Percentiles rank a stretch among this genome's conserved stretches.
Evolutionary conservation across 2,888 invertebrate species (phyloP).

Genomic region (Marasmarcha lunaedactyla): DNA sequence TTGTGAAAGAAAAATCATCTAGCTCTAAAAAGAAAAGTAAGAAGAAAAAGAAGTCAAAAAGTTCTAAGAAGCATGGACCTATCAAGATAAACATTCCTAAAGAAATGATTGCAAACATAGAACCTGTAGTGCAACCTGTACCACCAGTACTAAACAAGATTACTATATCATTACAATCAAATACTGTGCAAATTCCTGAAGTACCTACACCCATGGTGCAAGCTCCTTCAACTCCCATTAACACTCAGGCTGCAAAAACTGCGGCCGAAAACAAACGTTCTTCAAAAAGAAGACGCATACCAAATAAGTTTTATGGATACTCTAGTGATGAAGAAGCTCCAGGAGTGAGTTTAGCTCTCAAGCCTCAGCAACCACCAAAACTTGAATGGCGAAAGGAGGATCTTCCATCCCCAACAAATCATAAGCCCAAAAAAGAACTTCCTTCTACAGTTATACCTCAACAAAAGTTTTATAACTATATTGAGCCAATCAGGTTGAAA

Average conservation of each 20-base stretch:
- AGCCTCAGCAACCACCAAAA: constrained; percentile 73
- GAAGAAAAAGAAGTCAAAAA: constrained; percentile 69
- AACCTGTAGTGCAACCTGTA: constrained; percentile 25
- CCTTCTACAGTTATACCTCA: constrained; percentile 49
- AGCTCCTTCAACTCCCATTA: constrained; percentile 4
- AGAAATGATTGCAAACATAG: constrained; percentile 44
- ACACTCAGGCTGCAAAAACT: constrained; percentile 20
- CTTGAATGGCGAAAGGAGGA: constrained; percentile 83
- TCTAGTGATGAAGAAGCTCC: constrained; percentile 85
- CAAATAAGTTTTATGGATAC: constrained; percentile 89
- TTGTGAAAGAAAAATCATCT: constrained; percentile 60
- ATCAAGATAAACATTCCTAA: constrained; percentile 74
- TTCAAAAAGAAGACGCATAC: constrained; percentile 84
- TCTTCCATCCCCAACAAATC: constrained; percentile 68
- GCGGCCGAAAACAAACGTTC: constrained; percentile 74
- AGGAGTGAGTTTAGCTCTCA: constrained; percentile 37
- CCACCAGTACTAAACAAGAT: constrained; percentile 44
- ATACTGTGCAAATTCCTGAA: constrained; percentile 60
- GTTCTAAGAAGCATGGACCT: constrained; percentile 56
- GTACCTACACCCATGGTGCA: constrained; percentile 25
- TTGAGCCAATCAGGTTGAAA: constrained; percentile 60
- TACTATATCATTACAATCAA: constrained; percentile 61
- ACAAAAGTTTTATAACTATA: constrained; percentile 45
- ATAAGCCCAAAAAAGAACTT: constrained; percentile 56
- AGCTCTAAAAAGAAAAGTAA: constrained; percentile 79